A percentile compares a stretch with the other conserved stretches of the same genome.
These are phyloP conservation scores for Tromatobia lineatoria DNA, from an alignment of 2,888 invertebrate species.

Conservation along the genomic window DNA sequence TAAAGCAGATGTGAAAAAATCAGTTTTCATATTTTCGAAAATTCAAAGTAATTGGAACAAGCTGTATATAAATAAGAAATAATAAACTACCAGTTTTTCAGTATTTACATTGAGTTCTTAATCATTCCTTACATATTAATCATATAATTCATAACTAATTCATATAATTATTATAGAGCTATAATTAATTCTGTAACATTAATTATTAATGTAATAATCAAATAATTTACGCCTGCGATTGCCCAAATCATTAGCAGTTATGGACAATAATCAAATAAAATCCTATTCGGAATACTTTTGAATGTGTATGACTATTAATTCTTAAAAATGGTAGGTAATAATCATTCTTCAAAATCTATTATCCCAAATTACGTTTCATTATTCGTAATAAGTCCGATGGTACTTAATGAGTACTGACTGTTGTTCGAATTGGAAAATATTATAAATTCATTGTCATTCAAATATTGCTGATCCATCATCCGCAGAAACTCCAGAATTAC, in stretches of 20 bases:
- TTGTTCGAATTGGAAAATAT: too few species aligned
- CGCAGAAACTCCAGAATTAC: neutral
- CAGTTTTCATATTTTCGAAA: neutral
- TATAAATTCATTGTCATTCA: too few species aligned
- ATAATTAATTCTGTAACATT: neutral
- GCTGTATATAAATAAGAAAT: slow-evolving; percentile 10
- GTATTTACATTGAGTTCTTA: slow-evolving; percentile 37
- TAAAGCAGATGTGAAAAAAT: neutral
- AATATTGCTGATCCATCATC: too few species aligned
- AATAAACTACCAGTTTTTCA: neutral
- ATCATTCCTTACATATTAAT: slow-evolving; percentile 3
- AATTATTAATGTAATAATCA: slow-evolving; percentile 16
- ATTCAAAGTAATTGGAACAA: slow-evolving; percentile 21
- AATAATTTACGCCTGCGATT: neutral
- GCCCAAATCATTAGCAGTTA: neutral
- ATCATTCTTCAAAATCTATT: too few species aligned
- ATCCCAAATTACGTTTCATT: too few species aligned
- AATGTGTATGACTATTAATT: too few species aligned
- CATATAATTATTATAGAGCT: neutral
- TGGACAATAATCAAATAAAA: too few species aligned
- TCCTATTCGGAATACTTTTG: too few species aligned
- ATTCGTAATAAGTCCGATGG: too few species aligned
- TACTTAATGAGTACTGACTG: too few species aligned
- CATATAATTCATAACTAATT: slow-evolving; percentile 1
- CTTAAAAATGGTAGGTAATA: too few species aligned